Conservation (phyloP, 2,797 vertebrate species). For the Centropyge bicolor region DNA sequence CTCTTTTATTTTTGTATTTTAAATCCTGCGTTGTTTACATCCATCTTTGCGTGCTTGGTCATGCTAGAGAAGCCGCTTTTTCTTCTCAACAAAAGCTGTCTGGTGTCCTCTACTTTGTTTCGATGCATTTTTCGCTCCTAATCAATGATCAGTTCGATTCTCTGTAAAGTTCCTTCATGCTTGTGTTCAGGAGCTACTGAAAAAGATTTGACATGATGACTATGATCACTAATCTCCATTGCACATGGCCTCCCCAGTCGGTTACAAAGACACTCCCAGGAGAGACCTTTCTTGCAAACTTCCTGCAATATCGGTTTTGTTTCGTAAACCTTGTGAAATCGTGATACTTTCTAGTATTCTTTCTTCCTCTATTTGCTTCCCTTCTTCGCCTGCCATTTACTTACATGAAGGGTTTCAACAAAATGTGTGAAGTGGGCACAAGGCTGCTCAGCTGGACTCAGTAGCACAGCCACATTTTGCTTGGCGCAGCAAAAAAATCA, state of each 20-base stretch:
- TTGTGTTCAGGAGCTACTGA: conserved; percentile 14
- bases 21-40: not conserved
- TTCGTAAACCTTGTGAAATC: conserved; percentile 4
- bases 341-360: not conserved
- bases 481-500: not conserved
- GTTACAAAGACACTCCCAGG: conserved; percentile 13
- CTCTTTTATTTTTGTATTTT: not conserved
- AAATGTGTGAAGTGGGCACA: conserved; percentile 31
- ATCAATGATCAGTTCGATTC: not conserved
- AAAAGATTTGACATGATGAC: not conserved
- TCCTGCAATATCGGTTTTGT: not conserved
- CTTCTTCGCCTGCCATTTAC: conserved; percentile 4
- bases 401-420: conserved; percentile 17
- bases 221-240: conserved; percentile 3
- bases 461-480: conserved; percentile 13
- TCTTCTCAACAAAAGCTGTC: not conserved
- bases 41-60: not conserved
- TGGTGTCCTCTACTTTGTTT: not conserved
- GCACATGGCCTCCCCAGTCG: conserved; percentile 2
- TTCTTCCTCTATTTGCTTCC: not conserved
- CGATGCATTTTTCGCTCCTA: not conserved
- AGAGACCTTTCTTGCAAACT: not conserved
- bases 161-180: conserved; percentile 5
- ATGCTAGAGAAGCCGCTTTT: not conserved
- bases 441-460: conserved; percentile 9